These are phyloP conservation scores for Pituophis catenifer DNA, from an alignment of 2,113 vertebrate genomes.

Conservation along the genomic window DNA sequence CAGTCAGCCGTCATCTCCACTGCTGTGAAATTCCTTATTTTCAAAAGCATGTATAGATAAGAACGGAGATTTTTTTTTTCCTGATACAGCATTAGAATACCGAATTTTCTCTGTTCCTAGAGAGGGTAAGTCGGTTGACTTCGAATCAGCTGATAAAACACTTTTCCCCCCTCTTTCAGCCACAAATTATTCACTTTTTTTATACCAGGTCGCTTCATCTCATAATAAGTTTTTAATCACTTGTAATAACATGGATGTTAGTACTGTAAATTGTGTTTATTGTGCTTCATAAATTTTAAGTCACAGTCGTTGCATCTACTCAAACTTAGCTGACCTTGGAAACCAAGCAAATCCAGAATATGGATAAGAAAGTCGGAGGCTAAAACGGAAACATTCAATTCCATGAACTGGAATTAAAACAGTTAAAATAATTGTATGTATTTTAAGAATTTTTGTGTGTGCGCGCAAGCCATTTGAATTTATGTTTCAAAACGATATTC, in stretches of 20 bases:
- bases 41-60: not conserved
- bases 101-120: not conserved
- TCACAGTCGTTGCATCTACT: not conserved
- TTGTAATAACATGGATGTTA: not conserved
- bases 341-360: not conserved
- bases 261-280: not conserved
- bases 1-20: not conserved
- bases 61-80: not conserved
- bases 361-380: not conserved
- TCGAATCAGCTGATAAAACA: not conserved
- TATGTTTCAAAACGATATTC: not conserved
- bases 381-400: not conserved
- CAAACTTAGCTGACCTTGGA: not conserved
- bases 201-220: not conserved
- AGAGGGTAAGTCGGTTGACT: not conserved
- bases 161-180: not conserved
- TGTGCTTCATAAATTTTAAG: not conserved
- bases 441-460: not conserved
- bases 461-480: not conserved
- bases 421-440: not conserved
- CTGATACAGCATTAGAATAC: not conserved
- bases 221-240: not conserved
- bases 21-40: not conserved
- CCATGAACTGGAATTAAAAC: not conserved
- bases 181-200: not conserved